Evolutionary conservation across 1,140 invertebrate genomes (phyloP).

Genomic region (Drosophila orena): DNA sequence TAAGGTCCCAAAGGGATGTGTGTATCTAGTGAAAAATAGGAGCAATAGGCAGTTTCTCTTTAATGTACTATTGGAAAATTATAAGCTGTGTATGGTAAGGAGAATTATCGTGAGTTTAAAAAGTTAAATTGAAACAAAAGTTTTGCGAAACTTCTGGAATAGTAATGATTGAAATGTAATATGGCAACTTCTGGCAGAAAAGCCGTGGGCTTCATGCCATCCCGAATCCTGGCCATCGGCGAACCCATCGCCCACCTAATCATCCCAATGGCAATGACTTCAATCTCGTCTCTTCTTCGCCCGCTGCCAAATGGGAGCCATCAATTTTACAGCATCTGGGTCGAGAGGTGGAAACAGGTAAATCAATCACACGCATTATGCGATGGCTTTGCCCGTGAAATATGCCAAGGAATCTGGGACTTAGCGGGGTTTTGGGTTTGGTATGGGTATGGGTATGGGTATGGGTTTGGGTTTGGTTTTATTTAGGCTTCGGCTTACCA

Average conservation of each 20-base stretch:
- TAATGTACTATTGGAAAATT: not conserved
- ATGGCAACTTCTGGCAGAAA: not conserved
- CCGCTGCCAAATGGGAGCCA: constrained; percentile 63
- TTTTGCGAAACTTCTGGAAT: too few relatives aligned
- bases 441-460: not conserved
- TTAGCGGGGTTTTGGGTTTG: not conserved
- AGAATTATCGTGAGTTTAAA: too few relatives aligned
- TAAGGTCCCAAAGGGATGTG: not conserved
- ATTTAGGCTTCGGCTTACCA: constrained; percentile 41
- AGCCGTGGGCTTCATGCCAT: not conserved
- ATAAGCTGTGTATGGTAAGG: too few relatives aligned
- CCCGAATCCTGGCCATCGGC: constrained; percentile 1
- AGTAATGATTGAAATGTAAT: not conserved
- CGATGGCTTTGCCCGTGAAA: constrained; percentile 62
- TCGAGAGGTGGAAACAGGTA: constrained; percentile 63
- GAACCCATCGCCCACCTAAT: constrained; percentile 38
- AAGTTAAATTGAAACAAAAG: too few relatives aligned
- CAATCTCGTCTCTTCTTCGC: constrained; percentile 55
- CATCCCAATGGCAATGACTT: constrained; percentile 28
- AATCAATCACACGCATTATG: constrained; percentile 78
- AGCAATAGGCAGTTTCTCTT: not conserved
- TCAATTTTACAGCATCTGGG: constrained; percentile 62
- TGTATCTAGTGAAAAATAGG: not conserved
- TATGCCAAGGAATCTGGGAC: constrained; percentile 33
- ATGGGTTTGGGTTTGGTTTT: constrained; percentile 25